A percentile compares a stretch with the other conserved stretches of the same genome.
Evolutionary conservation across 1,140 invertebrate species (phyloP).

Genomic region (Lordiphosa collinella): DNA sequence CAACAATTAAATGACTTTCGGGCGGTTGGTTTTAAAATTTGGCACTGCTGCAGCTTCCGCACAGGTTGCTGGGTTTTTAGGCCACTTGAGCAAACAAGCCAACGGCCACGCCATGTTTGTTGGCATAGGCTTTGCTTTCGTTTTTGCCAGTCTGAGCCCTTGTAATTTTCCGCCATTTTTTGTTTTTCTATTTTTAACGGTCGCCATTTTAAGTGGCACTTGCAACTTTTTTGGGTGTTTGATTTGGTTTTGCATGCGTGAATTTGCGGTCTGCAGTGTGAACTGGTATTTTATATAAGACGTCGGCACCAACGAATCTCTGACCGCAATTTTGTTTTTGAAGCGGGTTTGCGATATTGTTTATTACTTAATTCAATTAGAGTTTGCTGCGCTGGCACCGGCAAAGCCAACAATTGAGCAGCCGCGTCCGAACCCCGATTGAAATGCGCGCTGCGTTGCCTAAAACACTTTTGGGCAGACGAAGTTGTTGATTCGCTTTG

Average conservation of each 20-base stretch:
- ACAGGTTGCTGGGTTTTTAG: conserved; percentile 1
- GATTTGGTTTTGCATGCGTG: conserved; percentile 9
- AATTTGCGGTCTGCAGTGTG: conserved; percentile 18
- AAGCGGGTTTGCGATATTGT: conserved; percentile 8
- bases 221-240: conserved; percentile 17
- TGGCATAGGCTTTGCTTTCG: conserved; percentile 15
- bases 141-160: conserved; percentile 4
- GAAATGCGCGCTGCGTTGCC: conserved; percentile 23
- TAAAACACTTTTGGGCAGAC: conserved; percentile 7
- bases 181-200: background rate
- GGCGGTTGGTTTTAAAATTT: conserved; percentile 5
- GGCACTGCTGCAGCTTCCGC: conserved; percentile 2
- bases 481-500: conserved; percentile 7
- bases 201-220: conserved; percentile 12
- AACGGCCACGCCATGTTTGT: conserved; percentile 5
- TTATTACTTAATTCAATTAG: conserved; percentile 53
- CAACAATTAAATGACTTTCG: conserved; percentile 1
- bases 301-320: conserved; percentile 22
- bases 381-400: conserved; percentile 54
- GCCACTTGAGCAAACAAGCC: conserved; percentile 31
- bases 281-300: conserved; percentile 71
- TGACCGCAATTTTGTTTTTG: conserved; percentile 35
- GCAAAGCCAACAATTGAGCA: conserved; percentile 6
- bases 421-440: conserved; percentile 5
- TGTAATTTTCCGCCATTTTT: conserved; percentile 9